Evolutionary conservation across 2,113 vertebrate genomes (phyloP).

Genomic region (Pterocles gutturalis): DNA sequence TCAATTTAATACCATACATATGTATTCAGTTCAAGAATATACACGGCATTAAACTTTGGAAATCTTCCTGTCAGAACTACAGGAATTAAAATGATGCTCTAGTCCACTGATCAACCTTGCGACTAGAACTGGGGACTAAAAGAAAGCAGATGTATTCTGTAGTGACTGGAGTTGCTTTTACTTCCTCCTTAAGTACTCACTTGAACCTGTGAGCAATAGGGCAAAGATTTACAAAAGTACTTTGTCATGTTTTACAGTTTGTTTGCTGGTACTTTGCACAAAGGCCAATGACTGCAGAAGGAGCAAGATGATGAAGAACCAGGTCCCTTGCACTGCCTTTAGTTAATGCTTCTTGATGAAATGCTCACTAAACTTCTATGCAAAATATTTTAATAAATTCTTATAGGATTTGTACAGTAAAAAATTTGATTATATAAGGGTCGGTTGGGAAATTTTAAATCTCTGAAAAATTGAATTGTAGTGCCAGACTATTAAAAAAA

Average conservation of each 20-base stretch:
- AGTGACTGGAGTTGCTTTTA: background rate
- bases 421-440: background rate
- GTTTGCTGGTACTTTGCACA: background rate
- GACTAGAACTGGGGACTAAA: background rate
- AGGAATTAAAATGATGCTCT: background rate
- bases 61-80: background rate
- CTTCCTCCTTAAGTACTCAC: background rate
- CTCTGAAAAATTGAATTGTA: background rate
- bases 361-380: background rate
- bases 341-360: background rate
- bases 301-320: background rate
- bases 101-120: background rate
- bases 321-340: background rate
- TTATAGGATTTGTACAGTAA: background rate
- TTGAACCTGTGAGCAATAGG: background rate
- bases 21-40: background rate
- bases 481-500: background rate
- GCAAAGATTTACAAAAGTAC: background rate
- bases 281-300: background rate
- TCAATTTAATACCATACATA: background rate
- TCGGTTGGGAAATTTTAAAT: background rate
- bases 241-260: background rate
- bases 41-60: background rate
- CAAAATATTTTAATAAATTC: background rate
- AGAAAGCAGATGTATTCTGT: background rate